Percentiles rank a stretch among this genome's conserved stretches.
phyloP scores from a whole-genome alignment of 2,888 invertebrate genomes.

The Suillia variegata region DNA sequence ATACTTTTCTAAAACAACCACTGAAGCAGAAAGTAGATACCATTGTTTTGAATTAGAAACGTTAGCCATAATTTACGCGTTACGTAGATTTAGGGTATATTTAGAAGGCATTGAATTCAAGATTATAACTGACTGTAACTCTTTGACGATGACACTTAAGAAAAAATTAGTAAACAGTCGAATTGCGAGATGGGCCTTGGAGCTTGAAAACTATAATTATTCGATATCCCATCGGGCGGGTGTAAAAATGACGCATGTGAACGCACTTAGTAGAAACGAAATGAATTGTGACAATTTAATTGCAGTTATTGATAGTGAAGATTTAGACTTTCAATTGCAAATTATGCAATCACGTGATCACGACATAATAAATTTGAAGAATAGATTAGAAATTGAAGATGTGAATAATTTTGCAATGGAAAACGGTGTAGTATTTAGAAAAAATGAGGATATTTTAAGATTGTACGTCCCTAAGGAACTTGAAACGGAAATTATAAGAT shows the following conservation, averaged over 20 bases:
- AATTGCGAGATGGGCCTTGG: slow-evolving; percentile 32
- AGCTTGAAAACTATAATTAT: slow-evolving; percentile 17
- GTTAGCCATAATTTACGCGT: slow-evolving; percentile 6
- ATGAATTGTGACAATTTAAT: not conserved
- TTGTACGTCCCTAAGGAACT: too few relatives aligned
- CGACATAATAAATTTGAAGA: not conserved
- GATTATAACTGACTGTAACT: not conserved
- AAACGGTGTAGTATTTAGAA: not conserved
- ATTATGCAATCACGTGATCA: not conserved
- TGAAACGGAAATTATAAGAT: too few relatives aligned
- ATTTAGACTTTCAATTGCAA: not conserved
- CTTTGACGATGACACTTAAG: slow-evolving; percentile 28
- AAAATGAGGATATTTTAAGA: not conserved
- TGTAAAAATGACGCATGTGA: slow-evolving; percentile 42
- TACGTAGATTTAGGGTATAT: not conserved
- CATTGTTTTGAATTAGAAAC: slow-evolving; percentile 6
- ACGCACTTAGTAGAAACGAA: slow-evolving; percentile 37
- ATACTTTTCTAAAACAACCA: slow-evolving; percentile 6
- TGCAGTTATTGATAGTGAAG: not conserved
- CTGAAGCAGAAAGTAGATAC: not conserved
- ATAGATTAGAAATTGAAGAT: not conserved
- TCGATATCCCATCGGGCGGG: slow-evolving; percentile 29
- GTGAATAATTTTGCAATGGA: not conserved
- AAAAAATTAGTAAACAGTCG: slow-evolving; percentile 30
- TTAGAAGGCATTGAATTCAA: not conserved